Evolutionary conservation across 2,113 vertebrate genomes (phyloP), one percentile per base, ranked within the genome.

Genomic region (Echinops telfairi): DNA sequence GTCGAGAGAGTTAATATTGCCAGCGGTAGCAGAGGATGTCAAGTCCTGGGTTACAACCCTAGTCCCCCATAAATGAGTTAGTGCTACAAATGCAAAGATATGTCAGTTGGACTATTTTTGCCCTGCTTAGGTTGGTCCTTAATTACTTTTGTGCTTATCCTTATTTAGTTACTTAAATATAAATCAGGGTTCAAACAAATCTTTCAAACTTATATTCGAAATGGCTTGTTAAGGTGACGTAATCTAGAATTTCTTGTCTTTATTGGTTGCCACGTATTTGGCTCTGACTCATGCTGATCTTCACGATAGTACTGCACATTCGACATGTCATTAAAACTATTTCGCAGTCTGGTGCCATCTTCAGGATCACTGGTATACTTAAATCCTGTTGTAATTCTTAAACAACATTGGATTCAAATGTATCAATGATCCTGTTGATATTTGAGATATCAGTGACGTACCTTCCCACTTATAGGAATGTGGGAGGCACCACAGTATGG

Each of bases 171-270:
- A 47, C 27, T 86, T 90, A 76, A 89, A 53, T 40, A 79, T 31
- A 17, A 76, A 57, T 62, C 14, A 93, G 20, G 22, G 73, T 84
- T 25, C 2, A 85, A 88, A 68, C 47, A 76, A 36, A 23, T 82
- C 8, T 93, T 88, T 10, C 17, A 71, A 92, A 83, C 16, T n/a
- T 92, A 15, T 29, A 36, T 79, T 80, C 57, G 58, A 70, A 60
- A 57, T n/a, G 4, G 3, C 3, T 66, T 84, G 7, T 83, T 80
- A 81, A 73, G 10, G 6, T 78, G 33, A 93, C 17, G 81, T 70
- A 66, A 14, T 68, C 68, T 53, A 53, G 47, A 53, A 14, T 70
- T n/a, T 70, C 15, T 70, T 70, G 10, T 66, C 14, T 70, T 2
- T 70, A 1, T 29, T 11, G n/a, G 31, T 16, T 70, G 29, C 68